These are phyloP conservation scores for Anolis apletophallus DNA, from an alignment of 2,797 vertebrate species.

Conservation along the genomic window DNA sequence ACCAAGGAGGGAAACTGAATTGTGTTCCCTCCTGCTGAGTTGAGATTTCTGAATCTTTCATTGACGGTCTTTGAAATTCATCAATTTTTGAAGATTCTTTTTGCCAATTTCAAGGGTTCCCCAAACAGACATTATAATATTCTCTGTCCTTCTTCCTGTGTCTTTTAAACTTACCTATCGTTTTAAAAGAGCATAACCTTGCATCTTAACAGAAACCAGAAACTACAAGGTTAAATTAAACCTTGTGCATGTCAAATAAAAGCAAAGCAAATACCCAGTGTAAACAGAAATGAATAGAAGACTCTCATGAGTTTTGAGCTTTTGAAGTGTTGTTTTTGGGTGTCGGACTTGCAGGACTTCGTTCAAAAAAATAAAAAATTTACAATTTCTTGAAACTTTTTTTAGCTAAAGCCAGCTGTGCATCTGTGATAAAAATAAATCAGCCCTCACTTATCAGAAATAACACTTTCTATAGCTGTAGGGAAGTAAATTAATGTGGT, in stretches of 20 bases:
- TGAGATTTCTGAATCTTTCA: slow-evolving; percentile 24
- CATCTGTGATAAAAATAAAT: neutral
- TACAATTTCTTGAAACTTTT: neutral
- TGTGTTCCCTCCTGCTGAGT: slow-evolving; percentile 43
- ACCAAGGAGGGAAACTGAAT: slow-evolving; percentile 30
- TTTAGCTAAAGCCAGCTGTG: neutral
- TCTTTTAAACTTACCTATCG: neutral
- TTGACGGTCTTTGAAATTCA: slow-evolving; percentile 37
- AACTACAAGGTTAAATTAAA: neutral
- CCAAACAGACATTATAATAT: neutral
- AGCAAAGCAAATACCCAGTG: neutral
- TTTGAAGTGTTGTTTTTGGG: too few relatives aligned
- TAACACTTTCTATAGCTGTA: neutral
- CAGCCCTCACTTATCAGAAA: neutral
- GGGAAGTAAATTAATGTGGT: neutral
- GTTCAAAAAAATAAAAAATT: neutral
- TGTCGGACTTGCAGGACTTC: neutral
- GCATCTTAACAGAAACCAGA: neutral
- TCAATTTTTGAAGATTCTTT: slow-evolving; percentile 42
- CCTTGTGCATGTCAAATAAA: neutral
- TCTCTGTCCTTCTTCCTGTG: too few relatives aligned
- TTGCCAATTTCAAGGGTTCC: neutral
- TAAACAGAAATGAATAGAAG: neutral
- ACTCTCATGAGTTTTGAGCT: neutral
- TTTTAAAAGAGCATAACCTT: neutral